Evolutionary conservation across 2,888 invertebrate genomes (phyloP), one percentile per base, ranked within the genome.

Genomic region (Xestia c-nigrum): DNA sequence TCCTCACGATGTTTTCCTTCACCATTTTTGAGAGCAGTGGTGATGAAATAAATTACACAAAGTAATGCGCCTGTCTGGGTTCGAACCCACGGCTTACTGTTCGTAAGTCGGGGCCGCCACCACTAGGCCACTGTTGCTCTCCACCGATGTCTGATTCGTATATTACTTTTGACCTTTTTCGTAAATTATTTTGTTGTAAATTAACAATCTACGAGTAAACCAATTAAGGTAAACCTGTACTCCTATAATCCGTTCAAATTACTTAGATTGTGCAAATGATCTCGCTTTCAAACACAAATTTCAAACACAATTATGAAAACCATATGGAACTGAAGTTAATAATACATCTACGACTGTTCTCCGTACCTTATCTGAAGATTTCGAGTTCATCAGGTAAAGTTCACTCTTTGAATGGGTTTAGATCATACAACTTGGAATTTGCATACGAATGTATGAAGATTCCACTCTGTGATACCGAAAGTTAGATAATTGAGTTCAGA

Each of bases 381-480:
- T 70, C 24, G 65, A 77, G 85, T 85, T 82, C 79, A 85, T 82
- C 85, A 79, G 65, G 69, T 69, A 47, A 67, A 85, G 66, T 85
- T 85, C 64, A 65, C 47, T 64, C 59, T 69, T 76, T 76, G 69
- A 87, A 85, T 85, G 40, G 66, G 43, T 67, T 74, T 67, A 66
- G 63, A 77, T 81, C 82, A 76, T 63, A 74, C 52, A 63, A 21
- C 24, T 46, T n/a, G 12, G 2, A 74, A 85, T 86, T 86, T 87
- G 76, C 85, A 86, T 86, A 46, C 85, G 75, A 85, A 87, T 83
- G 78, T 74, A 68, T 68, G 61, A 66, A 57, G 76, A 81, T 73
- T 59, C 75, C 24, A 38, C 50, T 72, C 31, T 21, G 63, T 72
- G 71, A 74, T 80, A 63, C 50, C 40, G 21, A 0, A 46, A 71